A percentile compares a stretch with the other conserved stretches of the same genome.
Conservation (phyloP, 2,113 vertebrate genomes). For the Rana temporaria region DNA sequence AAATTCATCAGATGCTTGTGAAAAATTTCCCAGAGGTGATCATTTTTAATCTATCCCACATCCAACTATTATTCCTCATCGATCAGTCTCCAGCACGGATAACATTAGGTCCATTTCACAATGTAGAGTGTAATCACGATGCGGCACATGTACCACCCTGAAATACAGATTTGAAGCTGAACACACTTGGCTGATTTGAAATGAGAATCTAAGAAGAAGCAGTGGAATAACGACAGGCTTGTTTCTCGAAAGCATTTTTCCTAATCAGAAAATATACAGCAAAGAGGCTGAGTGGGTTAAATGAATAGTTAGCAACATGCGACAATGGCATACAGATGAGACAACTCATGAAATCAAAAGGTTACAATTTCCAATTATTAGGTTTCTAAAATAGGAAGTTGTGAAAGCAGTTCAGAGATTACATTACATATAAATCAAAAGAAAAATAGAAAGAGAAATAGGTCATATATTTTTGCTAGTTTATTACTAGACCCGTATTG, state of each 20-base stretch:
- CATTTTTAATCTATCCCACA: constrained; percentile 40
- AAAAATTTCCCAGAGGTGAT: constrained; percentile 49
- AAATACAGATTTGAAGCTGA: constrained; percentile 16
- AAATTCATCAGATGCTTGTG: background rate
- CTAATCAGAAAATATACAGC: constrained; percentile 38
- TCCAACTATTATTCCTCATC: constrained; percentile 38
- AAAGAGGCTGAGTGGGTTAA: constrained; percentile 23
- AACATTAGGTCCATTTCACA: constrained; percentile 24
- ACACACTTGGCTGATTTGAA: constrained; percentile 31
- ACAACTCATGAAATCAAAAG: constrained; percentile 29
- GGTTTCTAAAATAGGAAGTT: background rate
- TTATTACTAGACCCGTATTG: background rate
- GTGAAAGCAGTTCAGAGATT: constrained; percentile 10
- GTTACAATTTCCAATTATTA: constrained; percentile 47
- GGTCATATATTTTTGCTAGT: background rate
- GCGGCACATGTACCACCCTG: background rate
- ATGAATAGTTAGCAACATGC: constrained; percentile 6
- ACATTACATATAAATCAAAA: constrained; percentile 20
- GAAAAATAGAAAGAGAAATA: background rate
- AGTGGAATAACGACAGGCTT: background rate
- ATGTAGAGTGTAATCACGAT: constrained; percentile 4
- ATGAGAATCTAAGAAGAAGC: constrained; percentile 20
- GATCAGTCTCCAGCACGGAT: constrained; percentile 26
- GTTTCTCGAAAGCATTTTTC: constrained; percentile 22
- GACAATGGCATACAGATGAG: constrained; percentile 33